A percentile compares a stretch with the other conserved stretches of the same genome.
phyloP scores from a whole-genome alignment of 1,140 invertebrate genomes.

The Magallana angulata region DNA sequence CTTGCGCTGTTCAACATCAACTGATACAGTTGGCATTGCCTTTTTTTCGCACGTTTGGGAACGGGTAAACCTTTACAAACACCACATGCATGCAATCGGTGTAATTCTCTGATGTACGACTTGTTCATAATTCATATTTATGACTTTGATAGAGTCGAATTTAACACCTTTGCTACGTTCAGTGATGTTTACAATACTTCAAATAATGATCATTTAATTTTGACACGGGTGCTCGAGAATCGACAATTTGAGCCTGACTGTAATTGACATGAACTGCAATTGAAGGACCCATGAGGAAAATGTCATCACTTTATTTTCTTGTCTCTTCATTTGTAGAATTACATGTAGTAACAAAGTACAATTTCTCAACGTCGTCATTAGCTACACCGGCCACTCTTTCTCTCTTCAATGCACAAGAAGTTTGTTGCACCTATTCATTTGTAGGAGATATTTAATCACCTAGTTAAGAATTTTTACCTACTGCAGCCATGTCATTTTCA shows the following conservation, averaged over 20 bases:
- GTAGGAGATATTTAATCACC: slow-evolving; percentile 7
- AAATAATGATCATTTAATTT: background rate
- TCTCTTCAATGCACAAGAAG: too few species aligned
- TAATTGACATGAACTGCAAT: background rate
- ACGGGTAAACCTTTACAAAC: background rate
- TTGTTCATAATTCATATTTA: background rate
- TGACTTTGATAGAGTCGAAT: background rate
- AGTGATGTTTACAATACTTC: background rate
- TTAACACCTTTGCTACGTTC: background rate
- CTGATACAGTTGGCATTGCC: background rate
- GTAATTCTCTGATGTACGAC: background rate
- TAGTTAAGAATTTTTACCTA: background rate
- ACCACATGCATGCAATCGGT: background rate
- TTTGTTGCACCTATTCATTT: background rate
- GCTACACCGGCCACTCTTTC: too few species aligned
- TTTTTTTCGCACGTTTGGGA: slow-evolving; percentile 27
- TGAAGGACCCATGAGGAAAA: background rate
- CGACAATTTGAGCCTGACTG: background rate
- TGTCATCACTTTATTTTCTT: slow-evolving; percentile 23
- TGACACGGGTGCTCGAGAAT: background rate
- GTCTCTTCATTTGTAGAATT: background rate
- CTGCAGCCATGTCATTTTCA: slow-evolving; percentile 18
- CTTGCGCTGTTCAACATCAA: background rate
- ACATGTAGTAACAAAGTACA: too few species aligned
- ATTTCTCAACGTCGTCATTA: too few species aligned